Base-by-base conservation (phyloP, 2,888 invertebrate species). In the Tenthredo amoena region DNA sequence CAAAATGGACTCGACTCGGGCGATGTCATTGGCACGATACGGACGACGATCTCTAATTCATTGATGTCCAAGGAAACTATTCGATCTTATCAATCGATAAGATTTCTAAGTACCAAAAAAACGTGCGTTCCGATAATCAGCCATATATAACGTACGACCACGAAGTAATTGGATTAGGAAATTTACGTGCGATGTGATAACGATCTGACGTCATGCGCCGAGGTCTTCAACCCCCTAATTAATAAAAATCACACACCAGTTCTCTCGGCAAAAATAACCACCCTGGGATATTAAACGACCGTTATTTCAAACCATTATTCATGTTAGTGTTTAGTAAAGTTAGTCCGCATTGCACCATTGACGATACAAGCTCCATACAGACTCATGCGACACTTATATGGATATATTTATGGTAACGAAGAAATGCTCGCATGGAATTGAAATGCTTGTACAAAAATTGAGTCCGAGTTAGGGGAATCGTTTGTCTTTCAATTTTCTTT, bases 261-360 rank as follows among this genome's bases (percentile, higher is more conserved):
- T 26, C 1, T 55, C 55, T n/a, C 55, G 37, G 15, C 7, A 37
- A 18, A 1, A 15, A 71, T 37, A 34, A 71, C 18, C 26, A 74
- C 18, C 34, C 34, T 77, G 34, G 10, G 31, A 21, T 74, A 74
- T 74, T 74, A 18, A 9, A n/a, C 50, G 50, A 50, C 34, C 55
- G 77, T 31, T 77, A 68, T 62, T 37, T 81, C 40, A 4, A 40
- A 81, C 26, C 21, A 62, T n/a, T 12, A n/a, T 62, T 62, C 21
- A 9, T 62, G 81, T 81, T 81, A 81, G 12, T 58, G 37, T 9
- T 85, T 86, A 85, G 84, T 62, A 86, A 83, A 84, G 86, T 88
- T 89, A 88, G 91, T 92, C 92, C 92, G 92, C 89, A 91, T 92
- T 90, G 91, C 90, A 89, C 92, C 92, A 92, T 91, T 92, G 92